These are phyloP conservation scores for Bos javanicus DNA, from an alignment of 2,113 vertebrate genomes.

Conservation along the genomic window DNA sequence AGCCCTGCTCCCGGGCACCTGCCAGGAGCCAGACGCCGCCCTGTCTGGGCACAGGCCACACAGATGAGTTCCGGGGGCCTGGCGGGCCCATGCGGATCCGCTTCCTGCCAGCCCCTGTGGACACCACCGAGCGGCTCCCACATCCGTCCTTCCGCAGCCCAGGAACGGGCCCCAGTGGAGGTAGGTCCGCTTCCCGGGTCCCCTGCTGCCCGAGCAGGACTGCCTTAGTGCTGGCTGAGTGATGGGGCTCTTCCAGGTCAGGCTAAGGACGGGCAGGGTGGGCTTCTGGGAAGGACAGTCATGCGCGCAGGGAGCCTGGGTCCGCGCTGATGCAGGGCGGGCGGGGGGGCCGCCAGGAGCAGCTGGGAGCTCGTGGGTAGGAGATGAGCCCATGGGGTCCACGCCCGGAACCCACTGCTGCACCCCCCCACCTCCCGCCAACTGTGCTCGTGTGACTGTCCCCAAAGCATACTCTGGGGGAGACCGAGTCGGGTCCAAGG, in stretches of 20 bases:
- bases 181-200: not conserved
- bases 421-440: too few relatives aligned
- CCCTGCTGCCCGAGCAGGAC: not conserved
- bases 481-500: not conserved
- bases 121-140: not conserved
- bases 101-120: not conserved
- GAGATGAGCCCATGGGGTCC: not conserved
- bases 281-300: not conserved
- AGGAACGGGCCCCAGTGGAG: not conserved
- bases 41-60: not conserved
- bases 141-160: fast-evolving
- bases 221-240: not conserved
- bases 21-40: fast-evolving
- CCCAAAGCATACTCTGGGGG: not conserved
- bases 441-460: not conserved
- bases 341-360: not conserved
- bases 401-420: fast-evolving
- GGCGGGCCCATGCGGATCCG: fast-evolving
- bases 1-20: fast-evolving
- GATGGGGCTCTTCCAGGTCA: not conserved
- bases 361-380: not conserved
- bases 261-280: not conserved
- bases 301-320: fast-evolving
- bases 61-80: not conserved
- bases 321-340: fast-evolving